Evolutionary conservation across 1,140 invertebrate genomes (phyloP).

Genomic region (Thaumatotibia leucotreta): DNA sequence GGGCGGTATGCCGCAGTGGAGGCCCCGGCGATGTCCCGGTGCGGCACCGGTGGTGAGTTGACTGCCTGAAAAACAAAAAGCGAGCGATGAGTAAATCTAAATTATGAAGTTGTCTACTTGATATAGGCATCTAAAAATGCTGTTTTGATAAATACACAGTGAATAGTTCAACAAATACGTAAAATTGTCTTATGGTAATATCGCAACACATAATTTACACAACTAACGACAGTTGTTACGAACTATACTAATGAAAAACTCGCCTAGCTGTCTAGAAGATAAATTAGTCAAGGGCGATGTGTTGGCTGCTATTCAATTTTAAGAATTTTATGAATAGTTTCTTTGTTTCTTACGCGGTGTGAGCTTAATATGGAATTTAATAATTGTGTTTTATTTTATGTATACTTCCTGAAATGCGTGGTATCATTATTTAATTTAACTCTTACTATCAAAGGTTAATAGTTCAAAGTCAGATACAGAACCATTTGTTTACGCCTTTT

Average conservation of each 20-base stretch:
- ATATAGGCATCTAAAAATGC: background rate
- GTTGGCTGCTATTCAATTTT: conserved; percentile 37
- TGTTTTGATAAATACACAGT: background rate
- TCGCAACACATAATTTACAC: conserved; percentile 10
- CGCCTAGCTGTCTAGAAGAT: conserved; percentile 32
- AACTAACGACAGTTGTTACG: conserved; percentile 2
- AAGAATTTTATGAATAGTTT: conserved; percentile 30
- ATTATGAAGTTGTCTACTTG: too few species aligned
- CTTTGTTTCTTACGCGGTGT: conserved; percentile 27
- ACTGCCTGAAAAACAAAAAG: conserved; percentile 60
- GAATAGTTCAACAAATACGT: background rate
- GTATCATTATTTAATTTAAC: background rate
- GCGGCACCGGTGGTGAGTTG: conserved; percentile 64
- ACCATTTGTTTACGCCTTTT: background rate
- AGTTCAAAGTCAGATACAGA: conserved; percentile 27
- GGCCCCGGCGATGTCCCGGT: conserved; percentile 52
- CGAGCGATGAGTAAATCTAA: background rate
- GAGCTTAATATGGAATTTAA: conserved; percentile 2
- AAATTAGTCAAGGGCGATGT: conserved; percentile 33
- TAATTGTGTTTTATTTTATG: conserved; percentile 2
- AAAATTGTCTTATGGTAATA: background rate
- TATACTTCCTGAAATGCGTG: conserved; percentile 1
- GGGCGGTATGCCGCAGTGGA: conserved; percentile 47
- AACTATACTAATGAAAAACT: conserved; percentile 24
- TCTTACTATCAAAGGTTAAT: conserved; percentile 7